Conservation (phyloP, 2,888 invertebrate genomes). For the Oxytorus armatus region DNA sequence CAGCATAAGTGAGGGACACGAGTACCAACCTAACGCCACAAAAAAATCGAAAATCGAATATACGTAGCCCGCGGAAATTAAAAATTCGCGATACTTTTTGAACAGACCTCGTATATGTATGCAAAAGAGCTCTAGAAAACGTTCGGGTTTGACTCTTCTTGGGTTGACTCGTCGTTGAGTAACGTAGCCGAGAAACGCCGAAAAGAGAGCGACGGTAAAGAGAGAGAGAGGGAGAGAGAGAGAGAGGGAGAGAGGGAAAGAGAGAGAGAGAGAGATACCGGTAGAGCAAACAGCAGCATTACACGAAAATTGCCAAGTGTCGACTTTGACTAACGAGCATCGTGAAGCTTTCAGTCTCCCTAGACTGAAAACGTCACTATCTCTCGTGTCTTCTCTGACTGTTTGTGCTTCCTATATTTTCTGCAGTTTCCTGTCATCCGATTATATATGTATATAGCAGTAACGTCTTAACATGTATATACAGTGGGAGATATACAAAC, state of each 20-base stretch:
- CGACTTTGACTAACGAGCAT: slow-evolving; percentile 63
- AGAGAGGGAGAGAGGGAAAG: slow-evolving; percentile 9
- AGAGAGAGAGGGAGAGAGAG: background rate
- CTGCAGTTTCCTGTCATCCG: slow-evolving; percentile 25
- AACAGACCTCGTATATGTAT: too few relatives aligned
- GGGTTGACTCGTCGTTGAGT: slow-evolving; percentile 48
- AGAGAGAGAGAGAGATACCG: background rate
- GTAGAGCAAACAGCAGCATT: slow-evolving; percentile 1
- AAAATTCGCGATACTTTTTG: too few relatives aligned
- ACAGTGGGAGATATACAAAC: slow-evolving; percentile 1
- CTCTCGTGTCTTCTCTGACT: background rate
- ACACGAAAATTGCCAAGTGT: slow-evolving; percentile 58
- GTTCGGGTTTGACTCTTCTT: slow-evolving; percentile 27
- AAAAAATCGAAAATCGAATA: too few relatives aligned
- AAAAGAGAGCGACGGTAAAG: background rate
- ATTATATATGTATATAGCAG: background rate
- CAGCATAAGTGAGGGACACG: too few relatives aligned
- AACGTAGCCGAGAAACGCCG: slow-evolving; percentile 46
- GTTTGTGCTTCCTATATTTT: slow-evolving; percentile 9
- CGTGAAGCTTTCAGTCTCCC: slow-evolving; percentile 21
- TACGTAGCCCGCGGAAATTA: too few relatives aligned
- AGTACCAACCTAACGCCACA: too few relatives aligned
- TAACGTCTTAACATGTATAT: slow-evolving; percentile 46
- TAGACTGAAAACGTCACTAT: slow-evolving; percentile 12
- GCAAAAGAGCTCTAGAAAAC: slow-evolving; percentile 7